Evolutionary conservation across 2,888 invertebrate species (phyloP), one percentile per base, ranked within the genome.

Genomic region (Pasiphila rectangulata): DNA sequence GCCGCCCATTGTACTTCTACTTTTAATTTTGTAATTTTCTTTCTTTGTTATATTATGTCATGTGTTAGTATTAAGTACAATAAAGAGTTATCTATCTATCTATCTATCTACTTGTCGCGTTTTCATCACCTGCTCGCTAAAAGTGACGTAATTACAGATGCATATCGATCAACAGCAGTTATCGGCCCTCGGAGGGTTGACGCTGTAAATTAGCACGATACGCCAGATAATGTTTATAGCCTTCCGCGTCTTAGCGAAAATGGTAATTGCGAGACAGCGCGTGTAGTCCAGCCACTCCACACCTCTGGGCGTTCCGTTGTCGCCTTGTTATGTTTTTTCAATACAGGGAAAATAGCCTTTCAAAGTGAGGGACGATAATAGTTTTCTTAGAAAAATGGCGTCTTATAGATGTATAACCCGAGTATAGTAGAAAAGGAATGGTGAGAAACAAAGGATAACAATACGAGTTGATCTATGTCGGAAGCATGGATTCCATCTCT

Each of bases 61-160:
- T n/a, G n/a, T n/a, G n/a, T n/a, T n/a, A n/a, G n/a, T n/a, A n/a
- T n/a, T n/a, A n/a, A n/a, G n/a, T n/a, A n/a, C n/a, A n/a, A n/a
- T n/a, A n/a, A n/a, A n/a, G n/a, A n/a, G n/a, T n/a, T n/a, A n/a
- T n/a, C n/a, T n/a, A n/a, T n/a, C n/a, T n/a, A n/a, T n/a, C n/a
- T n/a, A n/a, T n/a, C n/a, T n/a, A n/a, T n/a, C n/a, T n/a, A n/a
- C 84, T 84, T 84, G 85, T 83, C 83, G 84, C 80, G 73, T 83
- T 88, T 87, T 86, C 88, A 86, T 88, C 87, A 85, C 85, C 83
- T 84, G 80, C 72, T 72, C 67, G 79, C 79, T 82, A 82, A 82
- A 85, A 83, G 83, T 86, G 84, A 86, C 78, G 84, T 83, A 83
- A 88, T 88, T 87, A 87, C 72, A 75, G 80, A 88, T 88, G 88